Evolutionary conservation across 2,797 vertebrate genomes (phyloP).

Genomic region (Pseudopleuronectes americanus): DNA sequence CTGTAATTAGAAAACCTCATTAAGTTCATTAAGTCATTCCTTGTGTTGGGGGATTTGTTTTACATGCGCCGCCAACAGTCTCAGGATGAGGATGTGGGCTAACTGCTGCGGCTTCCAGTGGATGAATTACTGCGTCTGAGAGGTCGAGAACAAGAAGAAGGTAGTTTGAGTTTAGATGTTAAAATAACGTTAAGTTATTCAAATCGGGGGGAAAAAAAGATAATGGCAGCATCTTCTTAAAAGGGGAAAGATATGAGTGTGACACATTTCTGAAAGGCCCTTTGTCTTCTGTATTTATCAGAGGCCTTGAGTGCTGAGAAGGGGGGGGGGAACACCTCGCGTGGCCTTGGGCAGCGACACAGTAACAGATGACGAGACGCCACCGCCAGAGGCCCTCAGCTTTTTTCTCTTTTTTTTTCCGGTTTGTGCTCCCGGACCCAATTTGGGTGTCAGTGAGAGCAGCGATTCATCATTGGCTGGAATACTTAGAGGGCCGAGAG

Average conservation of each 20-base stretch:
- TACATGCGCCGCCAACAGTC: slow-evolving; percentile 70
- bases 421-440: slow-evolving; percentile 75
- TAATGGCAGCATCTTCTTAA: slow-evolving; percentile 26
- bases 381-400: slow-evolving; percentile 51
- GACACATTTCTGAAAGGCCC: slow-evolving; percentile 67
- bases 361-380: slow-evolving; percentile 80
- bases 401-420: slow-evolving; percentile 33
- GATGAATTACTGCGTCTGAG: slow-evolving; percentile 2
- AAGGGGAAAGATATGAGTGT: slow-evolving; percentile 61
- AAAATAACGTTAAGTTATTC: slow-evolving; percentile 2
- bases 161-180: neutral
- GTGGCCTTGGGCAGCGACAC: slow-evolving; percentile 66
- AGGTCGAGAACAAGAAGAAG: neutral
- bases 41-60: slow-evolving; percentile 79
- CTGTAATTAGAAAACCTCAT: slow-evolving; percentile 84
- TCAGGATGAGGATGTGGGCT: slow-evolving; percentile 33
- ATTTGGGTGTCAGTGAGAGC: slow-evolving; percentile 82
- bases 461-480: slow-evolving; percentile 80
- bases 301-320: slow-evolving; percentile 64
- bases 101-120: slow-evolving; percentile 6
- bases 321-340: slow-evolving; percentile 63
- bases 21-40: slow-evolving; percentile 82
- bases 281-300: slow-evolving; percentile 75
- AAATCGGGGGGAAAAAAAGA: slow-evolving; percentile 15
- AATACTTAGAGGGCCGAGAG: slow-evolving; percentile 82